Conservation (phyloP, 37 sponge, comb jelly and placozoan genomes). For the Cladorhizidae sp. region DNA sequence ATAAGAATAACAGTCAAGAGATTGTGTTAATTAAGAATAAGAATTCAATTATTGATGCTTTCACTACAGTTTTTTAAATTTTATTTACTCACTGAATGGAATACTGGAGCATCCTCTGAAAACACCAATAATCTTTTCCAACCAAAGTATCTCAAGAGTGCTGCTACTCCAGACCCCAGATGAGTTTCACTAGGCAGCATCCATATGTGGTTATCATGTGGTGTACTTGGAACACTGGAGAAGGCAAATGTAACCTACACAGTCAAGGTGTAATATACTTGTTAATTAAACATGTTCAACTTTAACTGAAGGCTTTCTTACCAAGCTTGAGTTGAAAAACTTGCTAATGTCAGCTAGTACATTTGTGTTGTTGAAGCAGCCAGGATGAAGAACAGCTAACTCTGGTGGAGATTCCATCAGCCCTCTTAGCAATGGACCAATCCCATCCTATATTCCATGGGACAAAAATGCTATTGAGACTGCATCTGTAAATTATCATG, state of each 20-base stretch:
- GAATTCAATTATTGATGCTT: too few relatives aligned
- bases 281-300: too few relatives aligned
- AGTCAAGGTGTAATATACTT: neutral
- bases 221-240: neutral
- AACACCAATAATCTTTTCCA: conserved; percentile 18
- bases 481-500: neutral
- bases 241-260: conserved; percentile 25
- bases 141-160: conserved; percentile 14
- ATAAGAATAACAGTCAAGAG: too few relatives aligned
- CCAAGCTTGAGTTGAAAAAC: conserved; percentile 4
- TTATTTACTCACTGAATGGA: conserved; percentile 1
- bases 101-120: conserved; percentile 19
- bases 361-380: neutral
- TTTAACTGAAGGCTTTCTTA: neutral
- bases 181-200: conserved; percentile 26
- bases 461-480: neutral
- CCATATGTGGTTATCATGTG: neutral
- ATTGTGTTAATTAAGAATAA: too few relatives aligned
- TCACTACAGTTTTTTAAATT: too few relatives aligned
- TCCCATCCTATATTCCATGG: neutral
- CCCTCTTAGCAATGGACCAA: conserved; percentile 1
- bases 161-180: conserved; percentile 5
- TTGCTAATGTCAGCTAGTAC: conserved; percentile 1
- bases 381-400: conserved; percentile 9
- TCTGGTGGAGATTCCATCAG: conserved; percentile 3